A percentile compares a stretch with the other conserved stretches of the same genome.
Evolutionary conservation across 2,797 vertebrate genomes (phyloP).

Genomic region (Phrynocephalus forsythii): DNA sequence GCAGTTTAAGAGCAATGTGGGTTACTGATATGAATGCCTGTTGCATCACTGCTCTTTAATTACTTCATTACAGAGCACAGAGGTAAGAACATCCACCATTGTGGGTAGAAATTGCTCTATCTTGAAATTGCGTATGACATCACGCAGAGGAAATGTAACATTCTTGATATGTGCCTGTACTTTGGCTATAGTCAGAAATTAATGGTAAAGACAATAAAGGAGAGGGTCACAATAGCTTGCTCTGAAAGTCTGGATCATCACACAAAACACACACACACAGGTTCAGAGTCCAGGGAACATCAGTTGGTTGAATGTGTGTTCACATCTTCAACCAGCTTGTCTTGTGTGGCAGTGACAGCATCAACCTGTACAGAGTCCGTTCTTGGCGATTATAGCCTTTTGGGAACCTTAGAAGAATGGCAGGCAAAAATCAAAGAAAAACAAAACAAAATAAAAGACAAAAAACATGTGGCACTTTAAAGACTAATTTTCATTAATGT

Average conservation of each 20-base stretch:
- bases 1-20: neutral
- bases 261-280: neutral
- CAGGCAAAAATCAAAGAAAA: no score
- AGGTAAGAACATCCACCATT: neutral
- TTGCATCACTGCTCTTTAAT: neutral
- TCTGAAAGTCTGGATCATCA: neutral
- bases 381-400: constrained; percentile 13
- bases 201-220: neutral
- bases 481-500: no score
- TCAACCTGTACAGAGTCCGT: neutral
- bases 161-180: neutral
- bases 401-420: constrained; percentile 1
- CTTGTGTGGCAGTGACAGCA: constrained; percentile 11
- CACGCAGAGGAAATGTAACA: neutral
- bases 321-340: neutral
- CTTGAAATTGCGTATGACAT: neutral
- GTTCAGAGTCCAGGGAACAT: neutral
- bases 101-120: neutral
- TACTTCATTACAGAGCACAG: neutral
- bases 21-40: neutral
- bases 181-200: neutral
- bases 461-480: no score
- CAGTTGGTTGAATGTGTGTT: neutral
- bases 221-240: neutral
- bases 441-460: no score